Evolutionary conservation across 2,888 invertebrate genomes (phyloP), one percentile per base, ranked within the genome.

Genomic region (Heterodera filipjevi): DNA sequence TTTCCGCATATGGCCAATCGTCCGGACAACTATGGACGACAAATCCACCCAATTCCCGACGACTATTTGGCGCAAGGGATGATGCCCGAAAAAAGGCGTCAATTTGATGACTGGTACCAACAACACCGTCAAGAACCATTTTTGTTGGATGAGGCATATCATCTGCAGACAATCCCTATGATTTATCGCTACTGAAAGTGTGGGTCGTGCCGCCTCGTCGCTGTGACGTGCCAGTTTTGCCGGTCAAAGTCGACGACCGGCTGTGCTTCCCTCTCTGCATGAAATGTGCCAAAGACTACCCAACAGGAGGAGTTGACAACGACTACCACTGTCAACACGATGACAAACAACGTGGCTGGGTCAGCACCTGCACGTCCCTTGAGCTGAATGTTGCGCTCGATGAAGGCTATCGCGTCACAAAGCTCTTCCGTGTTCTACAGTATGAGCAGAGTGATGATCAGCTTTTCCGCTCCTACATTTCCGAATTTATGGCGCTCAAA

Each of bases 291-390:
- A 70, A 27, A 22, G 44, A 6, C 5, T 27, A n/a, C 22, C 70
- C 70, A 27, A 70, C 35, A n/a, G 70, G 70, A 22, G 70, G 70
- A n/a, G 44, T 70, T 39, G 27, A 70, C 8, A 27, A 70, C 5
- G 8, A 70, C 5, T 70, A 70, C 27, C 35, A n/a, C 30, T 75
- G 66, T 12, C 5, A n/a, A 35, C 10, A 77, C 30, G 19, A 12
- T 22, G 79, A 77, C 10, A 5, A 66, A 5, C 19, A 77, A 59
- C 80, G 78, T n/a, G 44, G 49, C 5, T 77, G 53, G 19, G 80
- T 77, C 22, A 66, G 44, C n/a, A 77, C 78, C 10, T 16, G 46
- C 1, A 77, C 78, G 2, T 44, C 46, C 30, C n/a, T 77, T 46
- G 78, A 79, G 35, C 39, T 39, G 39, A 39, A 39, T 39, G 39